Evolutionary conservation across 2,113 vertebrate genomes (phyloP), one percentile per base, ranked within the genome.

Genomic region (Pipa parva): DNA sequence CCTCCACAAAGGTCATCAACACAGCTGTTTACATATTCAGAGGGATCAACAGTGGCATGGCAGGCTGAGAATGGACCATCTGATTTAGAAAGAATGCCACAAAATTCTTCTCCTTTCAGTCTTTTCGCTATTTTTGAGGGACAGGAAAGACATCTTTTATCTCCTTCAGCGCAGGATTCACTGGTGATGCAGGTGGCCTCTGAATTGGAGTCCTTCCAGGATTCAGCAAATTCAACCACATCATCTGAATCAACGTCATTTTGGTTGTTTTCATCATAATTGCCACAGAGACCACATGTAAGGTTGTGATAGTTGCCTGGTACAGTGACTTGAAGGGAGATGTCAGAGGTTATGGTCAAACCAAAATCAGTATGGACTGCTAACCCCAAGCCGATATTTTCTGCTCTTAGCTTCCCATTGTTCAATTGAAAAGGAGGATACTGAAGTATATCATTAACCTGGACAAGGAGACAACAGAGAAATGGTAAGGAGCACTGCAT

Each of bases 251-350:
- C 73, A 20, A 73, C 49, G 1, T 54, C 33, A 5, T 81, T 79
- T 0, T 61, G 68, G 7, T 64, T 81, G 8, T 80, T 71, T 10
- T 79, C 79, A 20, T 90, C 84, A 56, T 87, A 90, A 75, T 90
- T 86, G 31, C 86, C 86, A 24, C 85, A 89, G 25, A 91, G 76
- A 24, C 83, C 82, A 2, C 33, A 72, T 0, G 77, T 63, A 54
- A 77, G 78, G 18, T 67, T 61, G 2, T 66, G 67, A 56, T 76
- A 83, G 55, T 72, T 74, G 12, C 66, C 78, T 1, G 77, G 67
- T 20, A 86, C 42, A 1, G 64, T 70, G 49, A 87, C 68, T 11
- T 73, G 58, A 36, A 76, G 45, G 3, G 52, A 17, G 71, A 70
- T 77, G 29, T 80, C 73, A 39, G 80, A 83, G 1, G 45, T 62